Evolutionary conservation across 2,888 invertebrate genomes (phyloP), one percentile per base, ranked within the genome.

Genomic region (Diarsia rubi): DNA sequence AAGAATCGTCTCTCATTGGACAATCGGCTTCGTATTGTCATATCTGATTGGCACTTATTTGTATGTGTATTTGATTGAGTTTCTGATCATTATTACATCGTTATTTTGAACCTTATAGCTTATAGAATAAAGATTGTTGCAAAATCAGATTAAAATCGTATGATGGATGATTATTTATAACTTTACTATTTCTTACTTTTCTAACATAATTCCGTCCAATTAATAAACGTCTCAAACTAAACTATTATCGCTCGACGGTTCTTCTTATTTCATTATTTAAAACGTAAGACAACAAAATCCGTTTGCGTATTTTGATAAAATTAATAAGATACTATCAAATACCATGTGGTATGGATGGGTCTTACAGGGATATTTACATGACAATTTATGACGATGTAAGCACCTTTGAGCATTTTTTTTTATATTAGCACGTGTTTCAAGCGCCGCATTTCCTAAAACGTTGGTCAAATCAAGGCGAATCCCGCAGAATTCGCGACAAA

Each of bases 341-440:
- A 9, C 6, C n/a, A 2, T 47, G 2, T 24, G 5, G 5, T 64
- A 63, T 27, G 24, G 11, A 57, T n/a, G 52, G 8, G 8, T 57
- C 5, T 12, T 69, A 69, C 82, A 76, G 79, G 77, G 69, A 82
- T 65, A 27, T 60, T 49, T 27, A 57, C 24, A 76, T 69, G 52
- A 75, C 47, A 75, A n/a, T 47, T 52, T 49, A 24, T 49, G 54
- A 49, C 9, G 19, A 63, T 63, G 19, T 59, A 37, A 37, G 45
- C 67, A 37, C 4, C n/a, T n/a, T 52, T 12, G 52, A 57, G 27
- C 9, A 57, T n/a, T n/a, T n/a, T n/a, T n/a, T n/a, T n/a, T n/a
- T 57, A 16, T 27, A 27, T 27, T 19, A 19, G 1, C 9, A 31
- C 3, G 9, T 31, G 19, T 31, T 59, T 27, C 9, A 57, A 57